A percentile compares a stretch with the other conserved stretches of the same genome.
Conservation (phyloP, 1,140 invertebrate genomes). For the Berghia stephanieae region DNA sequence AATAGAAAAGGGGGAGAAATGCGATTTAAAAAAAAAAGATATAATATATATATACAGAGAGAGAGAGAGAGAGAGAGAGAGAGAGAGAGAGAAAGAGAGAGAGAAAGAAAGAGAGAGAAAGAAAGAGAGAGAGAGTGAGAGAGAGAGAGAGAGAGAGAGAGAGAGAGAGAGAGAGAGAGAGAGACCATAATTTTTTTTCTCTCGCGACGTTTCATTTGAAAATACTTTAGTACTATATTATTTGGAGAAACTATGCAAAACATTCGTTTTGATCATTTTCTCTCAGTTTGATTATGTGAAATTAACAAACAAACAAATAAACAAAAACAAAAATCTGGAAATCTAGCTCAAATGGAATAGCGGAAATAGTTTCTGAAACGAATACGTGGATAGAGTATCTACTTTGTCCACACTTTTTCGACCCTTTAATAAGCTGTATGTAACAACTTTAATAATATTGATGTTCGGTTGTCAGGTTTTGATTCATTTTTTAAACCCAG, state of each 20-base stretch:
- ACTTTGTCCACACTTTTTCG: too few relatives aligned
- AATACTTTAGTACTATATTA: not conserved
- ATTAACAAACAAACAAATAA: not conserved
- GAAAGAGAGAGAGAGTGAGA: not conserved
- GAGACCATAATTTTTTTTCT: not conserved
- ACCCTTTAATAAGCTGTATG: not conserved
- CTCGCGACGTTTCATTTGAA: not conserved
- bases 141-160: constrained; percentile 11
- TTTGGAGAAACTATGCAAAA: not conserved
- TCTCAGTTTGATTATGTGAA: not conserved
- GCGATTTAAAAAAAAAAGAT: not conserved
- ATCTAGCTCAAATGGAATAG: too few relatives aligned
- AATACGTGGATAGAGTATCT: not conserved
- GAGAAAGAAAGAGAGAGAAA: not conserved
- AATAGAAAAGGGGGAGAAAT: not conserved
- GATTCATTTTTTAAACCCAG: too few relatives aligned
- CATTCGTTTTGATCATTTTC: not conserved
- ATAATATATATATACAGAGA: too few relatives aligned
- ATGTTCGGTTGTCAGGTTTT: too few relatives aligned
- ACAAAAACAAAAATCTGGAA: too few relatives aligned
- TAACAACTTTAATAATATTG: not conserved
- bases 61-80: not conserved
- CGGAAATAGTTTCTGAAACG: not conserved
- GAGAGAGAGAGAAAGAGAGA: not conserved
- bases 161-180: constrained; percentile 13